phyloP scores from a whole-genome alignment of 1,140 invertebrate species.

The Bursaphelenchus mucronatus region DNA sequence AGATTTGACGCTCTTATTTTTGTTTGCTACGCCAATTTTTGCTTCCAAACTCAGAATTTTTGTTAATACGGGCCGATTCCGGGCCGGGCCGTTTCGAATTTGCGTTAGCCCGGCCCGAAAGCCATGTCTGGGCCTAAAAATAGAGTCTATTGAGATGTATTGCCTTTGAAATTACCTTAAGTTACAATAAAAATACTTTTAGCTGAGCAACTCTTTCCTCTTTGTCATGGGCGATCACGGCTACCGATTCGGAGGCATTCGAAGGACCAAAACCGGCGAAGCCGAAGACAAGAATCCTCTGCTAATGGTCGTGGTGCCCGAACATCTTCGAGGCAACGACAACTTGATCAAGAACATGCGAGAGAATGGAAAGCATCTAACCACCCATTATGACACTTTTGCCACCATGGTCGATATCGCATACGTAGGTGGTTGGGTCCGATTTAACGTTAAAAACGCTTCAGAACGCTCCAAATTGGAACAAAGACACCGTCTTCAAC shows the following conservation, averaged over 20 bases:
- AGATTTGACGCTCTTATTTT: too few species aligned
- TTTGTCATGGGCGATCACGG: slow-evolving; percentile 30
- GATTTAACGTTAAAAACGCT: neutral
- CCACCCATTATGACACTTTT: slow-evolving; percentile 30
- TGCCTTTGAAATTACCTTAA: too few species aligned
- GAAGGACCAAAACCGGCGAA: slow-evolving; percentile 14
- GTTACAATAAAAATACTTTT: neutral
- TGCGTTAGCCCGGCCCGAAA: too few species aligned
- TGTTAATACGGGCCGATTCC: too few species aligned
- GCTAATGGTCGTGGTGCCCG: slow-evolving; percentile 14
- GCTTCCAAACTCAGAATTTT: too few species aligned
- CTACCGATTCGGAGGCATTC: slow-evolving; percentile 3
- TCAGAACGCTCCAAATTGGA: slow-evolving; percentile 11
- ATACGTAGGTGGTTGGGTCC: slow-evolving; percentile 11
- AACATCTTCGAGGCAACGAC: slow-evolving; percentile 17
- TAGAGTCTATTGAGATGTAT: too few species aligned
- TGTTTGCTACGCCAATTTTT: too few species aligned
- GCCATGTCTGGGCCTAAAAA: too few species aligned
- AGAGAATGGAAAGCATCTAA: slow-evolving; percentile 15
- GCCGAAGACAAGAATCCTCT: slow-evolving; percentile 32
- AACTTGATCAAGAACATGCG: slow-evolving; percentile 8
- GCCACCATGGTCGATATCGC: slow-evolving; percentile 22
- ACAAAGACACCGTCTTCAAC: slow-evolving; percentile 2
- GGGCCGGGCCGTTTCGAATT: too few species aligned
- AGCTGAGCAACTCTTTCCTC: slow-evolving; percentile 27